Evolutionary conservation across 2,113 vertebrate genomes (phyloP).

Genomic region (Strix aluco): DNA sequence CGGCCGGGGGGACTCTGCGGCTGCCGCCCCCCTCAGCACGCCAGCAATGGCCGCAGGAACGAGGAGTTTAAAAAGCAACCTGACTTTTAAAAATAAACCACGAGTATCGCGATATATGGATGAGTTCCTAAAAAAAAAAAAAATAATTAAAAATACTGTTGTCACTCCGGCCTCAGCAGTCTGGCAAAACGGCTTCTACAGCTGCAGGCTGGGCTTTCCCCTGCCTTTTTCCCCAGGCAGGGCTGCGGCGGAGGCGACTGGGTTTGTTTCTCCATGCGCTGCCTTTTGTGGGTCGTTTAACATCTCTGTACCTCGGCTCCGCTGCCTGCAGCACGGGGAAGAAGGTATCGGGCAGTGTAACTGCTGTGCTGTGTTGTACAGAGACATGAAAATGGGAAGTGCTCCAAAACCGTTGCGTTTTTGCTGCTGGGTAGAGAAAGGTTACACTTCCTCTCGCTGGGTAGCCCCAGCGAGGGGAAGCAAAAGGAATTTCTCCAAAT

Average conservation of each 20-base stretch:
- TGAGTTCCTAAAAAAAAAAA: not conserved
- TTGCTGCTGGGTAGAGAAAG: not conserved
- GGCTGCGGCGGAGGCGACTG: not conserved
- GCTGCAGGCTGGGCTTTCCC: not conserved
- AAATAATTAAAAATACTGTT: too few species aligned
- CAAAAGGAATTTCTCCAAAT: not conserved
- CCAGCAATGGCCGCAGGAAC: accelerated
- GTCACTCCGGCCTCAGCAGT: not conserved
- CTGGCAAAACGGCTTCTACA: not conserved
- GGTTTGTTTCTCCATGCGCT: accelerated
- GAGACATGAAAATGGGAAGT: not conserved
- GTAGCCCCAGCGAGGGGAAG: not conserved
- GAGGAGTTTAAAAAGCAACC: not conserved
- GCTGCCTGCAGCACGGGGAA: accelerated
- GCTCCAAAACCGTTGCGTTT: not conserved
- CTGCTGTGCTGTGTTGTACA: accelerated
- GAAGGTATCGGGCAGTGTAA: not conserved
- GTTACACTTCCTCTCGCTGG: not conserved
- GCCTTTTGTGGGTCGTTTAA: accelerated
- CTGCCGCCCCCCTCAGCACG: not conserved
- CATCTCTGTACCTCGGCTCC: accelerated
- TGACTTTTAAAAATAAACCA: not conserved
- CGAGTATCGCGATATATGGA: too few species aligned
- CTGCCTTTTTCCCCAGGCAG: too few species aligned
- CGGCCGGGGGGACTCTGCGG: not conserved